Base-by-base conservation (phyloP, 2,888 invertebrate species). In the Galeopsomyia nigrocyanea region DNA sequence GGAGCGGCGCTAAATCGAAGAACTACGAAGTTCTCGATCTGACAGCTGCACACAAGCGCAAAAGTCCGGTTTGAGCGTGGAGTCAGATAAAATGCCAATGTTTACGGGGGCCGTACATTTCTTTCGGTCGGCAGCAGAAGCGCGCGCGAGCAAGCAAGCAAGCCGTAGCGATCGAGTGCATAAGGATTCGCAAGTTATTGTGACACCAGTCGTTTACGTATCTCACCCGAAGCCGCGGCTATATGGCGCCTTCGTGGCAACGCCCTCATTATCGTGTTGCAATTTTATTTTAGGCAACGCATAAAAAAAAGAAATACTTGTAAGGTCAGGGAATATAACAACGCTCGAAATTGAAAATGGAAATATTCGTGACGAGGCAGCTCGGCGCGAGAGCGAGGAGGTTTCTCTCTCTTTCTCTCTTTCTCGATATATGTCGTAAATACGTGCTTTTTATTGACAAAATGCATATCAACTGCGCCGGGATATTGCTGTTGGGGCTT, bases 61-160 rank as follows among this genome's bases (percentile, higher is more conserved):
- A 71, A 71, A 73, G 72, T 73, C 75, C 73, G 70, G 73, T 70
- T 70, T 63, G 49, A 77, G 74, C 74, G 78, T 77, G 76, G 77
- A 71, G 78, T 39, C 39, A 80, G 78, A 82, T 82, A 81, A 82
- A 82, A 80, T 79, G 78, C 76, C 79, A 75, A 80, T 81, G 79
- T 82, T 82, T 80, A 80, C 79, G 79, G 78, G 39, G 79, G 77
- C 78, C 78, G 79, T 78, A 77, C 76, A 73, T 78, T 26, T 78
- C 77, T 77, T 74, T 75, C 58, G 70, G 55, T 73, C 61, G 72
- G 39, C 39, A 39, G 39, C 39, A 39, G 39, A 39, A 39, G 39
- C n/a, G 31, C 26, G 26, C 26, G 2, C 26, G 26, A 2, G 26
- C 26, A 2, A 26, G 26, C 26, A 5, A 26, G 26, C 26, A 26